Conservation (phyloP, 2,888 invertebrate species). For the Andricus quercusramuli region DNA sequence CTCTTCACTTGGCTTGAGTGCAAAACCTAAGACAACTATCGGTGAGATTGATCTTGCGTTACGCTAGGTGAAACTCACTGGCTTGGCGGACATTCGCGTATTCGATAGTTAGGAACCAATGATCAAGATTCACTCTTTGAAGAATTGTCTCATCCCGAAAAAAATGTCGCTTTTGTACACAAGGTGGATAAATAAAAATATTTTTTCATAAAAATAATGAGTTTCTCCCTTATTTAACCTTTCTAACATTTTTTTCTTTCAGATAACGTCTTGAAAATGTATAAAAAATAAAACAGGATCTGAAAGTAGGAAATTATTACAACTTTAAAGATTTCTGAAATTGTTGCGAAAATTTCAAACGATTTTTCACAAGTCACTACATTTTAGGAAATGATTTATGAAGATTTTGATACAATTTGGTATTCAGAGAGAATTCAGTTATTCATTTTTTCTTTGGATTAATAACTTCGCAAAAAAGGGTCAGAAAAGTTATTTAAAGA, state of each 20-base stretch:
- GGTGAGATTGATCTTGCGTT: slow-evolving; percentile 10
- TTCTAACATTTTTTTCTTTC: neutral
- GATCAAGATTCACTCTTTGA: neutral
- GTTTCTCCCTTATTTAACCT: neutral
- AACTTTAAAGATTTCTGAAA: no score
- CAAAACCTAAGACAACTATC: neutral
- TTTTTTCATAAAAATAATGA: slow-evolving; percentile 1
- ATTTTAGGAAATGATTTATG: no score
- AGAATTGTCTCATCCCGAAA: neutral
- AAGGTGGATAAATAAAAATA: slow-evolving; percentile 6
- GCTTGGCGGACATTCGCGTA: neutral
- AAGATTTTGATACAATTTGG: no score
- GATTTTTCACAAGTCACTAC: no score
- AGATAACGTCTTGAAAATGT: neutral
- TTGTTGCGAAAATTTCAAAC: no score
- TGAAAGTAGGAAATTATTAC: neutral
- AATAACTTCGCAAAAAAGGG: no score
- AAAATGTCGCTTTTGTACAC: slow-evolving; percentile 6
- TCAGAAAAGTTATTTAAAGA: no score
- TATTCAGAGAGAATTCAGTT: no score
- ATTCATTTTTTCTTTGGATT: no score
- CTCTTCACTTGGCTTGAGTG: slow-evolving; percentile 8
- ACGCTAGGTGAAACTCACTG: slow-evolving; percentile 17
- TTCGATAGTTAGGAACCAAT: neutral
- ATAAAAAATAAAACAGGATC: neutral